Percentiles rank a stretch among this genome's conserved stretches.
Evolutionary conservation across 1,140 invertebrate genomes (phyloP).

Genomic region (Copidosoma floridanum): DNA sequence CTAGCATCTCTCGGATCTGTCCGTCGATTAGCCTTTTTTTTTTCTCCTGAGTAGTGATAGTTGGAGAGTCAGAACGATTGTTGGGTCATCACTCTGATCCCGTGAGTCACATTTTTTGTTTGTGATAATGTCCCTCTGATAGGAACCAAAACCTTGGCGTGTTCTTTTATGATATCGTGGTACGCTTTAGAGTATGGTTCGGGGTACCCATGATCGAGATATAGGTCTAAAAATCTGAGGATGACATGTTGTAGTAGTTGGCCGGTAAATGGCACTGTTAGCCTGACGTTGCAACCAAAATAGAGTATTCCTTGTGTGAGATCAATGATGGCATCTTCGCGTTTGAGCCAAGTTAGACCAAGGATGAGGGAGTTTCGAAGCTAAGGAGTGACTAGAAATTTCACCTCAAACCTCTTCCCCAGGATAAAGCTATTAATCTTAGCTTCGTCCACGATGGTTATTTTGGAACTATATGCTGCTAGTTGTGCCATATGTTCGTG

Average conservation of each 20-base stretch:
- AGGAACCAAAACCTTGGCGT: neutral
- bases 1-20: conserved; percentile 30
- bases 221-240: neutral
- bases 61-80: neutral
- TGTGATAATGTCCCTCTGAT: neutral
- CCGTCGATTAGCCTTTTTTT: conserved; percentile 18
- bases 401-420: no score
- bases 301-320: no score
- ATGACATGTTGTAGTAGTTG: neutral
- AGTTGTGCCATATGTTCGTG: neutral
- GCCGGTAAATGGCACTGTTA: neutral
- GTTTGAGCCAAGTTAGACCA: no score
- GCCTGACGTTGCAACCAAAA: neutral
- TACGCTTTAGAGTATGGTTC: no score
- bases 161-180: neutral
- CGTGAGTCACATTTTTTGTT: neutral
- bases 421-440: neutral
- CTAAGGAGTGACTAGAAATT: neutral
- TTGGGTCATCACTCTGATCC: neutral
- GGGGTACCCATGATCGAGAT: neutral
- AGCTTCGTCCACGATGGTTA: neutral
- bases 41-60: conserved; percentile 17
- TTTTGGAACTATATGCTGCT: neutral
- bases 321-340: no score
- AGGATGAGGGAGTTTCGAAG: no score